Evolutionary conservation across 2,888 invertebrate genomes (phyloP), one percentile per base, ranked within the genome.

Genomic region (Piscicola geometra): DNA sequence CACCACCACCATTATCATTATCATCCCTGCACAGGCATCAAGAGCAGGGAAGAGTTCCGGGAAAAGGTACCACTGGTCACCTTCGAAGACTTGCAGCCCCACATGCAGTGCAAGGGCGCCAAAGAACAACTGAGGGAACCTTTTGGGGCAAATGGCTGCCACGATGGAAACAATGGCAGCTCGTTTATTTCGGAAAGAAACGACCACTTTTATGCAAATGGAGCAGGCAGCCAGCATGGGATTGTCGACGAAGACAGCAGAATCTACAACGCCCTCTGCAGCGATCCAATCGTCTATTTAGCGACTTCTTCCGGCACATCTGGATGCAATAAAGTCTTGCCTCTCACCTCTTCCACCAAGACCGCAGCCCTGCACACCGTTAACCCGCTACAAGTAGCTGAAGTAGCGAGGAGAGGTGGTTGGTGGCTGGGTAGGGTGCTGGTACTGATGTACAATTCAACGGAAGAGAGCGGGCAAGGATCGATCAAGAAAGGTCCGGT

Each of bases 231-330:
- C 9, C 75, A 56, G 25, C 12, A 36, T 60, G 12, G 1, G 25
- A 52, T 18, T 25, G 15, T 30, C 35, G n/a, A 35, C n/a, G n/a
- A 18, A 0, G 21, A 60, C 18, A 60, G 64, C 21, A 21, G 33
- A 30, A 60, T 75, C 35, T 32, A 47, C 1, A 72, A 75, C 47
- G 69, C 80, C 15, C 76, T 81, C 67, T 78, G 77, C 25, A 67
- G 35, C 18, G 78, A 78, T n/a, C 69, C 56, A 0, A 78, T 79
- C 2, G 75, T 78, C 5, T 81, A 71, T 75, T 71, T 81, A 32
- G 79, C 80, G 21, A 66, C 75, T n/a, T 78, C 78, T 1, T 79
- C 79, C 2, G 81, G 81, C 2, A 81, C 81, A 15, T 81, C 81
- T 0, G 81, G 81, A 1, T 75, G 75, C 35, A 78, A 76, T 75